A percentile compares a stretch with the other conserved stretches of the same genome.
Conservation (phyloP, 2,888 invertebrate genomes). For the Mamestra brassicae region DNA sequence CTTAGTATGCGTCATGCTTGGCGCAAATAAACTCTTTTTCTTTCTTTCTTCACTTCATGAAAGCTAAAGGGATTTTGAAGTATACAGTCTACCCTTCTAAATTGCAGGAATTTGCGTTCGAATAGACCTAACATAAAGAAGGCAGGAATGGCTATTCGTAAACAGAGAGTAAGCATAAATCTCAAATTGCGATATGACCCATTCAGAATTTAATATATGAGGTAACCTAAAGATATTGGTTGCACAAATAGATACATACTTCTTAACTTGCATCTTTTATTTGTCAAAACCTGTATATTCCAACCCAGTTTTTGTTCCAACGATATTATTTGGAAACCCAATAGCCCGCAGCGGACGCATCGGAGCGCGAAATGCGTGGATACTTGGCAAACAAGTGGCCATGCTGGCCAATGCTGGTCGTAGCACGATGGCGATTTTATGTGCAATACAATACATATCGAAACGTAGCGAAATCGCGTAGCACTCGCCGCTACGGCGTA, state of each 20-base stretch:
- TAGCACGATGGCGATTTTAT: constrained; percentile 33
- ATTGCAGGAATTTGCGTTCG: no score
- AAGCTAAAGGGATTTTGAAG: no score
- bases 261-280: neutral
- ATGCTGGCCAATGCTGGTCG: neutral
- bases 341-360: constrained; percentile 29
- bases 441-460: constrained; percentile 22
- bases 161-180: no score
- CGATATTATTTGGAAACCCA: constrained; percentile 35
- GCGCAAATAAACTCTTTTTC: no score
- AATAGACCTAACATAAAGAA: no score
- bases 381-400: constrained; percentile 34
- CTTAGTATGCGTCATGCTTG: no score
- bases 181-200: no score
- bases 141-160: no score
- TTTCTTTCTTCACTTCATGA: no score
- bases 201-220: no score
- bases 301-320: constrained; percentile 7
- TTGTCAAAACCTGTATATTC: constrained; percentile 12
- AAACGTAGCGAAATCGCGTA: constrained; percentile 33
- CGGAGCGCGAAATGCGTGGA: constrained; percentile 30
- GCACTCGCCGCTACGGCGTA: constrained; percentile 46
- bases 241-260: neutral
- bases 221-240: no score
- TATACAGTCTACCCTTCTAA: no score